Evolutionary conservation across 1,140 invertebrate genomes (phyloP), one percentile per base, ranked within the genome.

Genomic region (Phocides pigmalion): DNA sequence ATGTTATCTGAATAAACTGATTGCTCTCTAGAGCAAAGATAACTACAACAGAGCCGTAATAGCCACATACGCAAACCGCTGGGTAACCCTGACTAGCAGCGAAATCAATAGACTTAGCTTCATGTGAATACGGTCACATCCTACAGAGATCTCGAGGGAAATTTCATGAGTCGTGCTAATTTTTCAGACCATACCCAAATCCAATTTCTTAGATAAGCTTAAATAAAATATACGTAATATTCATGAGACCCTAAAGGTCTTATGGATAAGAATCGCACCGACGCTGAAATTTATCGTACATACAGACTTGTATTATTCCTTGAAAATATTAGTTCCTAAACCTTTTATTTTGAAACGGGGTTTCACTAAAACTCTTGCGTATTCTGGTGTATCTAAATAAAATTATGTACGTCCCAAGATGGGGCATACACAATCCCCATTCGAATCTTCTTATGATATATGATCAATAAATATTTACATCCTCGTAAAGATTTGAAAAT

Each of bases 111-210:
- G 39, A 47, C 41, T 35, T 22, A 17, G 42, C 25, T 16, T 47
- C 16, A 59, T 47, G 54, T 44, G 42, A 59, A 42, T 35, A 59
- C 54, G 54, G 54, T 59, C 54, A 59, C 42, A 59, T 47, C 42
- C 42, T 46, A 59, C 22, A 39, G n/a, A 16, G 19, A 22, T 44
- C 54, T 17, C 41, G 15, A 6, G 54, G 41, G 54, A 58, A 58
- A 58, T 58, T 44, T 44, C 41, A 46, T 19, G 42, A 58, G 41
- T 19, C 53, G 53, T 20, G 25, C 25, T 58, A 46, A 58, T 58
- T 58, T 58, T 58, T 58, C 22, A 58, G 41, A 22, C 15, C 54
- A 32, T 46, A 32, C 16, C 25, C 42, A 46, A 28, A 44, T 25
- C 9, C 6, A 28, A 32, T 22, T 22, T 46, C 22, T 56, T 56